A percentile compares a stretch with the other conserved stretches of the same genome.
Evolutionary conservation across 2,797 vertebrate species (phyloP).

Genomic region (Linurgus olivaceus): DNA sequence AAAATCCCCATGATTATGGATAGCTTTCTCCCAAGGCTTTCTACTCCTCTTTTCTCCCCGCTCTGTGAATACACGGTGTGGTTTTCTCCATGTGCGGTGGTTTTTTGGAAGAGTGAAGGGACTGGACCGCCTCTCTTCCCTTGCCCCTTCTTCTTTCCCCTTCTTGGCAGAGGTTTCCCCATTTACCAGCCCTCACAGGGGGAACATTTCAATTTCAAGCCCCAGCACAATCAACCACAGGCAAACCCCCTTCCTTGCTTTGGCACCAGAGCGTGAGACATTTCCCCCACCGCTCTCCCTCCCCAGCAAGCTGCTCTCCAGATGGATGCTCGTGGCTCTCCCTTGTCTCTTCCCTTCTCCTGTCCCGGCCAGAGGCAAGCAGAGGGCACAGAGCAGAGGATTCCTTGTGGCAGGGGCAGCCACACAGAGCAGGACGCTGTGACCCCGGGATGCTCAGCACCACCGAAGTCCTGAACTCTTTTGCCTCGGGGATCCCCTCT

Average conservation of each 20-base stretch:
- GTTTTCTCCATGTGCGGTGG: neutral
- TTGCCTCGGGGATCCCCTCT: no score
- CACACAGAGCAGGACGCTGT: neutral
- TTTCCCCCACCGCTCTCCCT: neutral
- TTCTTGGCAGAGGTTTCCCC: neutral
- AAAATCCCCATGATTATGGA: conserved; percentile 15
- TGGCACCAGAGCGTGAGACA: conserved; percentile 1
- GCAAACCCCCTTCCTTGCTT: neutral
- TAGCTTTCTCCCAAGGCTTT: neutral
- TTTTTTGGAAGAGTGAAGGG: neutral
- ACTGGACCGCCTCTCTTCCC: neutral
- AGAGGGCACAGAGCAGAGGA: neutral
- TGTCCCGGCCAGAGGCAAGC: neutral
- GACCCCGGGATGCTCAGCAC: neutral
- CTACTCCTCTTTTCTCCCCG: neutral
- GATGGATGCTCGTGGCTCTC: neutral
- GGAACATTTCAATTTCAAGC: conserved; percentile 38
- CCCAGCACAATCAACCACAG: neutral
- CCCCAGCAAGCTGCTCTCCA: conserved; percentile 30
- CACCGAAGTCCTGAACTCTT: neutral
- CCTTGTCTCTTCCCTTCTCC: neutral
- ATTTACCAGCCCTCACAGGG: neutral
- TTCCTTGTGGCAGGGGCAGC: neutral
- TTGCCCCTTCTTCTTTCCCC: neutral
- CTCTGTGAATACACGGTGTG: neutral